Evolutionary conservation across 2,888 invertebrate genomes (phyloP), one percentile per base, ranked within the genome.

Genomic region (Ypsolopha sequella): DNA sequence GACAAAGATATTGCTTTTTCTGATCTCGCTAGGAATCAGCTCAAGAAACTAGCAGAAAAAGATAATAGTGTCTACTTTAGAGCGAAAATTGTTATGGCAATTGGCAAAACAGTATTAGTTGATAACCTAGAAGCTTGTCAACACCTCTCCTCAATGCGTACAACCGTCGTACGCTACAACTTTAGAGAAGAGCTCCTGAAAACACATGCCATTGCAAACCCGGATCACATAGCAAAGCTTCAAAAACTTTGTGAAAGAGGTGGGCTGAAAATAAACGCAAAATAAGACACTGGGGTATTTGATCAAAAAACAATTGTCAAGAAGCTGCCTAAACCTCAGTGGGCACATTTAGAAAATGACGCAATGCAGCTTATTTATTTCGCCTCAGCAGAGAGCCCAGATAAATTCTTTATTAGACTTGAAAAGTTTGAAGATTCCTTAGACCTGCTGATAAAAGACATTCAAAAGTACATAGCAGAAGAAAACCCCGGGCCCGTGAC

Each of bases 91-190:
- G 67, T 73, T 7, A 65, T 91, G 55, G 88, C 90, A 48, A 63
- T 93, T 36, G 89, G 89, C 0, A 87, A 90, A 54, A 88, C 87
- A 0, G 64, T 93, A 39, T 92, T 92, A 86, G 76, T 93, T 1
- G 88, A 91, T 51, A 89, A 90, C 3, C 66, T 93, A 41, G 88
- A 89, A 62, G 80, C 88, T 35, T 87, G 89, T 54, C 87, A 88
- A 56, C 80, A 88, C 53, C 69, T 92, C 24, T 66, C 78, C 0
- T 72, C 82, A 4, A 58, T 80, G 2, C 82, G 88, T 33, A 79
- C 88, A 59, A 70, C 76, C 0, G 85, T 91, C 6, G 84, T 89
- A 2, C 87, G 86, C 55, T 73, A 86, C 36, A 87, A 89, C 58
- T 71, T 92, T 9, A 88, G 87, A 56, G 71, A 76, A 11, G 78